Evolutionary conservation across 1,140 invertebrate species (phyloP).

Genomic region (Heliconius congener): DNA sequence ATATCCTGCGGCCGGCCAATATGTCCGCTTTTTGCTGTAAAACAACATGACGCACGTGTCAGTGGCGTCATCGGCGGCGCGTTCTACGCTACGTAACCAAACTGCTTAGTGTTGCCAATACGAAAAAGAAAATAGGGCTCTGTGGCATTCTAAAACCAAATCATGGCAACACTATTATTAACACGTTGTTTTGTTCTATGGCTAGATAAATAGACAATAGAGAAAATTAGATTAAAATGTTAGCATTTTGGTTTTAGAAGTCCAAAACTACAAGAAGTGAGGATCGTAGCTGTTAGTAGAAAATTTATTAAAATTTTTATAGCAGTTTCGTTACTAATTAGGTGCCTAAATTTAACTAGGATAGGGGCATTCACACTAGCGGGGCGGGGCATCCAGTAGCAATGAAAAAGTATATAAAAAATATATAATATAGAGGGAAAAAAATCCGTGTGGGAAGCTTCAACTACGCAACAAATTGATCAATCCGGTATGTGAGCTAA

Average conservation of each 20-base stretch:
- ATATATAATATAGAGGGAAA: constrained; percentile 52
- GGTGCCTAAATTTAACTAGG: constrained; percentile 72
- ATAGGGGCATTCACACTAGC: constrained; percentile 78
- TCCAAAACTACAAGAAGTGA: constrained; percentile 63
- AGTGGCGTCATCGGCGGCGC: constrained; percentile 50
- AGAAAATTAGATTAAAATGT: not conserved
- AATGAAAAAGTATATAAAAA: constrained; percentile 66
- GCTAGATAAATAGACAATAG: not conserved
- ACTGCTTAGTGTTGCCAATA: constrained; percentile 58
- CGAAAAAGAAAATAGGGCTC: constrained; percentile 45
- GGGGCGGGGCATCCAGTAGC: constrained; percentile 77
- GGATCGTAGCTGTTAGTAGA: constrained; percentile 55
- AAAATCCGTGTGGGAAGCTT: constrained; percentile 72
- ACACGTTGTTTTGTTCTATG: not conserved
- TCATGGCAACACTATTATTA: not conserved
- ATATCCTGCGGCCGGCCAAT: constrained; percentile 81
- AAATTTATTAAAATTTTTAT: constrained; percentile 55
- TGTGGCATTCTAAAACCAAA: constrained; percentile 65
- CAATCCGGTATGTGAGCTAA: constrained; percentile 79
- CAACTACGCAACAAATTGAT: constrained; percentile 60
- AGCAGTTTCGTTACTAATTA: constrained; percentile 73
- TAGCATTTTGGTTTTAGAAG: constrained; percentile 65
- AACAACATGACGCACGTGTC: constrained; percentile 73
- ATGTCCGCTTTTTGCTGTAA: constrained; percentile 82
- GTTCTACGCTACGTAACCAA: constrained; percentile 46